Percentiles rank a stretch among this genome's conserved stretches.
phyloP scores from a whole-genome alignment of 2,888 invertebrate species.

The Ophion obscuratus region DNA sequence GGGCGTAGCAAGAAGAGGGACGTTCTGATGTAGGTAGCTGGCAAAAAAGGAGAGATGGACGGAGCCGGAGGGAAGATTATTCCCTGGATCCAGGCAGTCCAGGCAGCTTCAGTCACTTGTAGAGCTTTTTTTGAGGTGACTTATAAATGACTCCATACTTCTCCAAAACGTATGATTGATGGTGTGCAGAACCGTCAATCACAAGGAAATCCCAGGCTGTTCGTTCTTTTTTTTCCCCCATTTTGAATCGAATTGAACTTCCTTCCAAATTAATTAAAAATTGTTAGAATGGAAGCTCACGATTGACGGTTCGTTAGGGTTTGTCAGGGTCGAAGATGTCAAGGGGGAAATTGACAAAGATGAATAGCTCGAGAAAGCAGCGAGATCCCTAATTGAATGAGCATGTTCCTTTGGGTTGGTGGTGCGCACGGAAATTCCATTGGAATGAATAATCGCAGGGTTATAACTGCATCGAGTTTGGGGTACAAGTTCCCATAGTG shows the following conservation, averaged over 20 bases:
- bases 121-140: neutral
- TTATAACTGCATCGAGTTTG: neutral
- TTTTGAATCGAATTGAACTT: neutral
- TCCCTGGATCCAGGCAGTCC: neutral
- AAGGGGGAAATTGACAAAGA: neutral
- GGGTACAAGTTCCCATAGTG: neutral
- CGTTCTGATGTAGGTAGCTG: slow-evolving; percentile 10
- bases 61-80: neutral
- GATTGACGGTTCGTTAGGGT: neutral
- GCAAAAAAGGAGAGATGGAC: slow-evolving; percentile 20
- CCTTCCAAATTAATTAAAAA: too few species aligned
- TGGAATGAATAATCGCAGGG: slow-evolving; percentile 5
- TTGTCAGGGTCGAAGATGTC: neutral
- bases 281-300: neutral
- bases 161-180: slow-evolving; percentile 5
- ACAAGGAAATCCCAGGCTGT: neutral
- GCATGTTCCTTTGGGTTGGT: neutral
- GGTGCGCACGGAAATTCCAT: neutral
- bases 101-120: neutral
- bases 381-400: neutral
- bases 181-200: neutral
- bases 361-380: neutral
- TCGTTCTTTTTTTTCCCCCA: neutral
- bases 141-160: neutral
- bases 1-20: slow-evolving; percentile 5